These are phyloP conservation scores for Neelides folsomi DNA, from an alignment of 2,888 invertebrate genomes.

Conservation along the genomic window DNA sequence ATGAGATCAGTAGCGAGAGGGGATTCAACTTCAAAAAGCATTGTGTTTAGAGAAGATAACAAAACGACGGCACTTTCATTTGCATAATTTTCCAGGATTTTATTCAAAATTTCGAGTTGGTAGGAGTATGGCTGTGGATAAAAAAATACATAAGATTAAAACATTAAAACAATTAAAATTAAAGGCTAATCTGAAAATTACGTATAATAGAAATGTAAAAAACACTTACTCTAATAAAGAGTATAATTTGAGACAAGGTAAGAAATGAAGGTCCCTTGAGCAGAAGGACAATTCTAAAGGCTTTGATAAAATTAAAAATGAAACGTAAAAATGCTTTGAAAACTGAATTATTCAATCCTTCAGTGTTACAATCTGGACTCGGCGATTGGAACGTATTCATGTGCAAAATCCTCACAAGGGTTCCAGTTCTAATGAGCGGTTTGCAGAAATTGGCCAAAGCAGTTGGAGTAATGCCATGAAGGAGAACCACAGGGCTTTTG, in stretches of 20 bases:
- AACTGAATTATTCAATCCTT: neutral
- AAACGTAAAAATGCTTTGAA: slow-evolving; percentile 17
- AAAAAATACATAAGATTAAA: neutral
- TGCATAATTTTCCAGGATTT: slow-evolving; percentile 14
- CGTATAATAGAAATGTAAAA: neutral
- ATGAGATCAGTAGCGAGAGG: slow-evolving; percentile 20
- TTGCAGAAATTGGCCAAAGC: slow-evolving; percentile 16
- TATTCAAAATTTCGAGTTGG: slow-evolving; percentile 19
- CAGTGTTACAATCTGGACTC: neutral
- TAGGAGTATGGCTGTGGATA: slow-evolving; percentile 20
- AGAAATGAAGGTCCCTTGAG: slow-evolving; percentile 15
- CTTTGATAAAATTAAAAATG: slow-evolving; percentile 22
- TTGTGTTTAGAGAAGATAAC: slow-evolving; percentile 20
- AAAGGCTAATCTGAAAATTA: slow-evolving; percentile 1
- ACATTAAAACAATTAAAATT: slow-evolving; percentile 5
- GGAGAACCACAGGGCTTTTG: slow-evolving; percentile 19
- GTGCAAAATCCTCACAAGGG: slow-evolving; percentile 10
- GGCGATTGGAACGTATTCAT: neutral
- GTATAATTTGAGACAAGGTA: slow-evolving; percentile 14
- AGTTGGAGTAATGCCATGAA: slow-evolving; percentile 25
- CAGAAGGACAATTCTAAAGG: slow-evolving; percentile 28
- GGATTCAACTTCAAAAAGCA: slow-evolving; percentile 19
- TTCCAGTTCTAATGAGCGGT: slow-evolving; percentile 13
- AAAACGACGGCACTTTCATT: slow-evolving; percentile 16
- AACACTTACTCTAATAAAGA: slow-evolving; percentile 20